phyloP scores from a whole-genome alignment of 2,113 vertebrate genomes.

The Emydocephalus ijimae region DNA sequence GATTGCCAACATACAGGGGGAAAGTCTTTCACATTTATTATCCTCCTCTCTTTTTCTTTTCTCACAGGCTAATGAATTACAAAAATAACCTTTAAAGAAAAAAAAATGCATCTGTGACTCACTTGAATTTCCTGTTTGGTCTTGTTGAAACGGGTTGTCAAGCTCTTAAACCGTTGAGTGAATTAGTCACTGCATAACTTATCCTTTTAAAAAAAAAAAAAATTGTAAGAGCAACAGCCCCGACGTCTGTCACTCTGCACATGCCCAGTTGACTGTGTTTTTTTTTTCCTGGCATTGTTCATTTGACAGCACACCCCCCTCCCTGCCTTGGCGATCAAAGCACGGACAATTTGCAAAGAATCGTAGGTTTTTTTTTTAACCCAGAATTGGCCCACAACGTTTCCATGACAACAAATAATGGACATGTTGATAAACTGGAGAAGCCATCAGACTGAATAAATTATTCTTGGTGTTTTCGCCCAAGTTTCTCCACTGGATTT shows the following conservation, averaged over 20 bases:
- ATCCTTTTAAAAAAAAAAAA: conserved; percentile 12
- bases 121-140: conserved; percentile 46
- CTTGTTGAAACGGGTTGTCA: neutral
- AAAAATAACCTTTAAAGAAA: neutral
- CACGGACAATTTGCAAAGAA: neutral
- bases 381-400: too few species aligned
- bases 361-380: neutral
- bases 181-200: conserved; percentile 45
- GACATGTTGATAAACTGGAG: neutral
- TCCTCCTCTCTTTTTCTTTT: neutral
- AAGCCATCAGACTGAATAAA: neutral
- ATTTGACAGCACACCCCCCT: neutral
- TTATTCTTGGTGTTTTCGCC: neutral
- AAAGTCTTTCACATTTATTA: fast-evolving
- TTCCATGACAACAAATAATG: neutral
- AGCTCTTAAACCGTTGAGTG: conserved; percentile 9
- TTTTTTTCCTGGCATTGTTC: neutral
- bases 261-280: neutral
- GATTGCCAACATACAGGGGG: too few species aligned
- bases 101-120: neutral
- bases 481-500: conserved; percentile 5
- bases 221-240: neutral
- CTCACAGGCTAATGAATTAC: conserved; percentile 25
- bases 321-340: neutral
- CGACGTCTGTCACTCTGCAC: neutral